phyloP scores from a whole-genome alignment of 2,113 vertebrate species.

The Vicugna pacos region DNA sequence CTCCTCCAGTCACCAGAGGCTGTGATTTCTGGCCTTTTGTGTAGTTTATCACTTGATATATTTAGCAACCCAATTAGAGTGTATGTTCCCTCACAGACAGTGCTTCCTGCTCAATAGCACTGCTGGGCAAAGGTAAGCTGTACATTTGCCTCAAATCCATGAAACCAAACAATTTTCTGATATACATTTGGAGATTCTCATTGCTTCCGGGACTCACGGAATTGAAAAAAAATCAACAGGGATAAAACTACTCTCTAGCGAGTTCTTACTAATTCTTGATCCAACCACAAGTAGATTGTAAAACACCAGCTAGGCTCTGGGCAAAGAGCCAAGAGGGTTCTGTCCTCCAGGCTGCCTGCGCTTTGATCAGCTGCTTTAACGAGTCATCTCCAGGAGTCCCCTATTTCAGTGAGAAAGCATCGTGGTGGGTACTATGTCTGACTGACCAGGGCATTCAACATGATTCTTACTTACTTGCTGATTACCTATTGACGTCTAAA shows the following conservation, averaged over 20 bases:
- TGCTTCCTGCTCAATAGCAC: neutral
- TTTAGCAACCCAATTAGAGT: neutral
- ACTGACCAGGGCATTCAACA: neutral
- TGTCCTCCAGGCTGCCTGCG: neutral
- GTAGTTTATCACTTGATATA: neutral
- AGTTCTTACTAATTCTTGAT: constrained; percentile 1
- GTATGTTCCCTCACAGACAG: neutral
- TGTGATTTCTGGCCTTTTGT: neutral
- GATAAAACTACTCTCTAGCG: neutral
- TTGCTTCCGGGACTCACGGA: neutral
- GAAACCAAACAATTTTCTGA: neutral
- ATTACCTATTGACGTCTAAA: neutral
- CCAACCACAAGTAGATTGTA: neutral
- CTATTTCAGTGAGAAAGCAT: neutral
- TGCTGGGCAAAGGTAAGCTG: neutral
- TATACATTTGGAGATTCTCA: neutral
- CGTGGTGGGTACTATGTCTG: neutral
- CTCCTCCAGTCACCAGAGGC: neutral
- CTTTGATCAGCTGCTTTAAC: neutral
- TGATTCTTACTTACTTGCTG: neutral
- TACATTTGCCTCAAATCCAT: neutral
- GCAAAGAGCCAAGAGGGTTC: neutral
- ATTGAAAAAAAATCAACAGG: constrained; percentile 9
- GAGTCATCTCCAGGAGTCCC: neutral
- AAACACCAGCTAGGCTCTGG: neutral